Percentiles rank a stretch among this genome's conserved stretches.
Evolutionary conservation across 2,113 vertebrate genomes (phyloP).

Genomic region (Galeopterus variegatus): DNA sequence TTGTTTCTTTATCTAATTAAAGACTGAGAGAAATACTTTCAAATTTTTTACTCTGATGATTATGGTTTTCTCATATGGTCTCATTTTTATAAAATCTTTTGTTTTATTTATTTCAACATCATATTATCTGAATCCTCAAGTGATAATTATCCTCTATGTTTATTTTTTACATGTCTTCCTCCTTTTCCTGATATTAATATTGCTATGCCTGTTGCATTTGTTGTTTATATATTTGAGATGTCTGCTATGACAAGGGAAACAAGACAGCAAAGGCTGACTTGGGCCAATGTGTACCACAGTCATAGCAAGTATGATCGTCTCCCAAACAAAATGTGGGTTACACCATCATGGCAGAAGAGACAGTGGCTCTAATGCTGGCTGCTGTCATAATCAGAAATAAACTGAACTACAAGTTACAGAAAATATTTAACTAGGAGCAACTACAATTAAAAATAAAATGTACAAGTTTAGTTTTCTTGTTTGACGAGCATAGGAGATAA

Average conservation of each 20-base stretch:
- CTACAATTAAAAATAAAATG: background rate
- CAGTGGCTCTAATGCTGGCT: background rate
- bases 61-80: background rate
- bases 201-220: background rate
- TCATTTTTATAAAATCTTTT: slow-evolving; percentile 1
- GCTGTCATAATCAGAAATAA: background rate
- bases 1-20: background rate
- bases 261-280: background rate
- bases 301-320: background rate
- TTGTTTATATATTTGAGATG: background rate
- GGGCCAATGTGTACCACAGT: background rate
- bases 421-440: background rate
- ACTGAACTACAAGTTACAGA: background rate
- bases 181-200: background rate
- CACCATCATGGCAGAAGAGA: background rate
- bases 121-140: background rate
- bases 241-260: background rate
- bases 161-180: background rate
- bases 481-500: background rate
- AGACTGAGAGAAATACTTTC: background rate
- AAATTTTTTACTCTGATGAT: background rate
- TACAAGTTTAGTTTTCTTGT: background rate
- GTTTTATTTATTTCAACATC: background rate
- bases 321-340: background rate
- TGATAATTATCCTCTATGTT: background rate